Evolutionary conservation across 1,140 invertebrate genomes (phyloP).

Genomic region (Calliopsis andreniformis): DNA sequence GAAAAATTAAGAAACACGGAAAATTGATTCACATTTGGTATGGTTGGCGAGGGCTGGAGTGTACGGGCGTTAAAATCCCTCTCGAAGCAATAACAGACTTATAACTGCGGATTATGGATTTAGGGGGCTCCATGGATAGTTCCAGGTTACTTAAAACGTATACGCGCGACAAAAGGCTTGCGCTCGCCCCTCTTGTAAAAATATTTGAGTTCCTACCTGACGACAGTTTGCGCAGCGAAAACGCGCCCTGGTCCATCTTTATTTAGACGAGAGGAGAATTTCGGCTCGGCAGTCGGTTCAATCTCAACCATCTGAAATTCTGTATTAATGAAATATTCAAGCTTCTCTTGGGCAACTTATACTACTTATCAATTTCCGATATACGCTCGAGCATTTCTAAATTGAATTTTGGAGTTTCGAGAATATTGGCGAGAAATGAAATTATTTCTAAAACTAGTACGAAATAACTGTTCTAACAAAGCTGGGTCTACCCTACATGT

Average conservation of each 20-base stretch:
- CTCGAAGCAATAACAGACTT: conserved; percentile 65
- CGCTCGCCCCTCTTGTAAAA: conserved; percentile 59
- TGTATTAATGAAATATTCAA: no score
- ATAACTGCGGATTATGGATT: conserved; percentile 66
- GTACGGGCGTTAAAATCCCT: conserved; percentile 50
- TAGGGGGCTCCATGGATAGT: conserved; percentile 31
- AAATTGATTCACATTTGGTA: no score
- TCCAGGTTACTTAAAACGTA: conserved; percentile 45
- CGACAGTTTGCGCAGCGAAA: conserved; percentile 41
- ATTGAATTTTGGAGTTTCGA: no score
- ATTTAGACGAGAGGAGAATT: neutral
- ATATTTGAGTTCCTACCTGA: conserved; percentile 65
- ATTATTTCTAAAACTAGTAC: no score
- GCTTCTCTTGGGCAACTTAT: no score
- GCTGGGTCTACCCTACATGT: no score
- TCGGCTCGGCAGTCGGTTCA: neutral
- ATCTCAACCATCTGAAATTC: neutral
- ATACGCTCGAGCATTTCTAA: no score
- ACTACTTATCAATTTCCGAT: no score
- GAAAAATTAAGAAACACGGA: no score
- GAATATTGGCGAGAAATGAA: no score
- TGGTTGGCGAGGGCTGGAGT: no score
- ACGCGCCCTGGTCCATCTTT: neutral
- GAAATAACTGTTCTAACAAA: no score
- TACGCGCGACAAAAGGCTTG: conserved; percentile 51